Evolutionary conservation across 2,797 vertebrate genomes (phyloP).

Genomic region (Decapterus maruadsi): DNA sequence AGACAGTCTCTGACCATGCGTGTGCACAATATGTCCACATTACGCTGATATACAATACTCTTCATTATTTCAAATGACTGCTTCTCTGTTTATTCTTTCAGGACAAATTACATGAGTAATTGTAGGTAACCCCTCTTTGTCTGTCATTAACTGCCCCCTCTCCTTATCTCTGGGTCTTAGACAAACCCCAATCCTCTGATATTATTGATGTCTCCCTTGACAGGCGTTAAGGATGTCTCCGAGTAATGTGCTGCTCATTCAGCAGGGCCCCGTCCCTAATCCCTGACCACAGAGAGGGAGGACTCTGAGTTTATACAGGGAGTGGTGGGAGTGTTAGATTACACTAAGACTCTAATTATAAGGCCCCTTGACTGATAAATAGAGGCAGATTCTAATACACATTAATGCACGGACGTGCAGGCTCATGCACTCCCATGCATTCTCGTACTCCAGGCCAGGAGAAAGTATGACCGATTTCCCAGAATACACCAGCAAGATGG

Average conservation of each 20-base stretch:
- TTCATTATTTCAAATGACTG: constrained; percentile 66
- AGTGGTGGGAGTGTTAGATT: constrained; percentile 80
- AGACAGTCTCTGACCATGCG: constrained; percentile 46
- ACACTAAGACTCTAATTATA: constrained; percentile 81
- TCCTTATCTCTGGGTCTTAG: constrained; percentile 67
- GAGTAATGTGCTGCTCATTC: constrained; percentile 69
- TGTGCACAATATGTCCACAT: constrained; percentile 61
- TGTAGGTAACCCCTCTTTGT: constrained; percentile 61
- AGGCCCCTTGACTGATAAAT: constrained; percentile 70
- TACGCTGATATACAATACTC: constrained; percentile 55
- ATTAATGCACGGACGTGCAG: constrained; percentile 39
- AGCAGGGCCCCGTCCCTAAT: constrained; percentile 66
- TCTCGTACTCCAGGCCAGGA: constrained; percentile 12
- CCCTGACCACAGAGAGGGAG: constrained; percentile 63
- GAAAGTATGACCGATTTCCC: background rate
- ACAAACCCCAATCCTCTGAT: constrained; percentile 55
- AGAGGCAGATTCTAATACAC: constrained; percentile 42
- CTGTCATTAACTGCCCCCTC: constrained; percentile 60
- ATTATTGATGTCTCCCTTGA: constrained; percentile 66
- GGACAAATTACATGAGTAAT: constrained; percentile 68
- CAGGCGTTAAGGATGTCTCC: constrained; percentile 56
- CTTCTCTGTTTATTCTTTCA: constrained; percentile 53
- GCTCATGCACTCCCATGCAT: constrained; percentile 36
- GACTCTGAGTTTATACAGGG: constrained; percentile 75
- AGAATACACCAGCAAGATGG: no score